Percentiles rank a stretch among this genome's conserved stretches.
Evolutionary conservation across 2,797 vertebrate genomes (phyloP).

Genomic region (Danionella dracula): DNA sequence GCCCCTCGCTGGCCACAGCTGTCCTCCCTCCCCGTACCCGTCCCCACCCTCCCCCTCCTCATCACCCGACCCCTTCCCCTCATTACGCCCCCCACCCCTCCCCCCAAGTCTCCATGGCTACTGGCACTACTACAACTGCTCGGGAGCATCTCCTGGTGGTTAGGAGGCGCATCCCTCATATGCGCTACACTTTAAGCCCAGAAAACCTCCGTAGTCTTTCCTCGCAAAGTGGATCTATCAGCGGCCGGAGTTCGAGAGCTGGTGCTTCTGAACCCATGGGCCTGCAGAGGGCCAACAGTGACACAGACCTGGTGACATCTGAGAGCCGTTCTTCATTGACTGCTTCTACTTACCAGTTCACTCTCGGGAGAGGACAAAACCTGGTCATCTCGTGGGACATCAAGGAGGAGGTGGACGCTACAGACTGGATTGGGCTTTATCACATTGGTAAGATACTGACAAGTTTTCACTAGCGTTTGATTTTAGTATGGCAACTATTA

Average conservation of each 20-base stretch:
- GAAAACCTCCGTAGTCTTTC: constrained; percentile 85
- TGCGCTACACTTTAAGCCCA: constrained; percentile 83
- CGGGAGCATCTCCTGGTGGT: constrained; percentile 86
- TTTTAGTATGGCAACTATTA: no score
- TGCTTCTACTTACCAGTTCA: constrained; percentile 87
- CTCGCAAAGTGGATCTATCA: constrained; percentile 49
- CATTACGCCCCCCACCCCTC: constrained; percentile 46
- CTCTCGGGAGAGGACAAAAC: constrained; percentile 82
- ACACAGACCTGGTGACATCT: constrained; percentile 90
- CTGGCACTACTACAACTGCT: constrained; percentile 72
- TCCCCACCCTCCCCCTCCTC: constrained; percentile 48
- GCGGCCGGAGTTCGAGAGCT: constrained; percentile 14
- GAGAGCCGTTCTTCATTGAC: constrained; percentile 93
- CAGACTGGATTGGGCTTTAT: constrained; percentile 96
- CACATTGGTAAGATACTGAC: constrained; percentile 82
- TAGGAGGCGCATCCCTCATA: constrained; percentile 79
- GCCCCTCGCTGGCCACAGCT: constrained; percentile 60
- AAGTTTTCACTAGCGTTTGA: no score
- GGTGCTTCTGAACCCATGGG: constrained; percentile 55
- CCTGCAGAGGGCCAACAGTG: constrained; percentile 88
- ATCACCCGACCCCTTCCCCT: constrained; percentile 25
- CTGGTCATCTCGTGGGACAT: constrained; percentile 98
- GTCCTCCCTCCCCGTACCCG: constrained; percentile 62
- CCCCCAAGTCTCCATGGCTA: constrained; percentile 45
- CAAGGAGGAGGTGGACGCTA: constrained; percentile 96